These are phyloP conservation scores for Sebastes vulpes DNA, from an alignment of 2,797 vertebrate genomes.

Conservation along the genomic window DNA sequence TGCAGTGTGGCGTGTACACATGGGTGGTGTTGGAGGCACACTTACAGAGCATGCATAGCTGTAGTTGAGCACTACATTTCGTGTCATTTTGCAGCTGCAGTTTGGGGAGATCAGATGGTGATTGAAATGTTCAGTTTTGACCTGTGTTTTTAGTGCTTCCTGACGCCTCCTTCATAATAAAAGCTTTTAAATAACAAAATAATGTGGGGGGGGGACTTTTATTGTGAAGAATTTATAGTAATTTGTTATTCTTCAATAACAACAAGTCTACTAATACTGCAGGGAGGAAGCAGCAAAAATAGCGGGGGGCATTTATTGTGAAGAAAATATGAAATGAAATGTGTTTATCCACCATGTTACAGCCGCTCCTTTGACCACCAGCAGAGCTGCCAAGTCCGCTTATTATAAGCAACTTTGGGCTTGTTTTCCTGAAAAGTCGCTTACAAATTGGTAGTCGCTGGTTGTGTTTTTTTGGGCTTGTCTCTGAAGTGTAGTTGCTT, in stretches of 20 bases:
- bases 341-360: no score
- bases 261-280: background rate
- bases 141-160: background rate
- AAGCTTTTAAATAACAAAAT: no score
- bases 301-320: background rate
- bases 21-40: conserved; percentile 1
- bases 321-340: background rate
- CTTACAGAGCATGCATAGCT: background rate
- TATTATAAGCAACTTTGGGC: no score
- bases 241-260: background rate
- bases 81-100: background rate
- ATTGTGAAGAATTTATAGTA: accelerated
- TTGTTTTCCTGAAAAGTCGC: no score
- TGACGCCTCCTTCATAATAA: background rate
- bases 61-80: conserved; percentile 3
- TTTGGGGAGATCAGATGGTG: background rate
- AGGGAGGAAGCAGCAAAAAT: background rate
- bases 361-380: no score
- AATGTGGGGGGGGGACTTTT: no score
- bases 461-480: no score
- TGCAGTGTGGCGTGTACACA: conserved; percentile 24
- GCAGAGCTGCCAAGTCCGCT: no score
- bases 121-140: background rate
- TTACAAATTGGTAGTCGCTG: no score
- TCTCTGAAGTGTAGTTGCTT: no score